phyloP scores from a whole-genome alignment of 1,140 invertebrate species.

The Leguminivora glycinivorella region DNA sequence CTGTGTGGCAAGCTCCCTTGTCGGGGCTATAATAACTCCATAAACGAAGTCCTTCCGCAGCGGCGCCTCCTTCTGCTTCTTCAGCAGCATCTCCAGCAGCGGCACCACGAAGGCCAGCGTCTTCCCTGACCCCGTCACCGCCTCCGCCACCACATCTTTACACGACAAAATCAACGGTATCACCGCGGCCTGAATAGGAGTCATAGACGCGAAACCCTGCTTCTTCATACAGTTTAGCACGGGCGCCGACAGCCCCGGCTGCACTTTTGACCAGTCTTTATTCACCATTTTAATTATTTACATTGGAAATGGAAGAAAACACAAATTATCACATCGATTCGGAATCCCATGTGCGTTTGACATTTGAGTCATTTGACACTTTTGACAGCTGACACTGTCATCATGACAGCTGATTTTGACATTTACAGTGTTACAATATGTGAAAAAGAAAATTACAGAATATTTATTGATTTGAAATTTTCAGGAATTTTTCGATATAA shows the following conservation, averaged over 20 bases:
- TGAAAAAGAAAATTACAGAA: neutral
- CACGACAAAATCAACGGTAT: conserved; percentile 94
- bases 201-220: conserved; percentile 65
- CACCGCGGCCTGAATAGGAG: conserved; percentile 86
- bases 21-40: conserved; percentile 94
- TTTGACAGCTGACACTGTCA: conserved; percentile 20
- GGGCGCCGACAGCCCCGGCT: conserved; percentile 52
- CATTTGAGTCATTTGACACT: too few species aligned
- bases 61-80: conserved; percentile 80
- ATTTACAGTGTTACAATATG: neutral
- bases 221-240: conserved; percentile 64
- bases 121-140: conserved; percentile 98
- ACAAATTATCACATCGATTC: neutral
- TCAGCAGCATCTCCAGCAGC: conserved; percentile 90
- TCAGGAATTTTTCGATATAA: neutral
- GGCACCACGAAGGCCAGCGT: conserved; percentile 97
- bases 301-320: neutral
- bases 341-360: conserved; percentile 48
- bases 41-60: conserved; percentile 91
- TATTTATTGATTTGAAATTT: neutral
- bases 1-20: conserved; percentile 94
- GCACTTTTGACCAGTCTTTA: conserved; percentile 64
- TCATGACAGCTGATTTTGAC: conserved; percentile 26
- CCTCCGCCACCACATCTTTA: conserved; percentile 98
- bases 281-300: conserved; percentile 57